phyloP scores from a whole-genome alignment of 2,888 invertebrate genomes.

The Hemistola chrysoprasaria region DNA sequence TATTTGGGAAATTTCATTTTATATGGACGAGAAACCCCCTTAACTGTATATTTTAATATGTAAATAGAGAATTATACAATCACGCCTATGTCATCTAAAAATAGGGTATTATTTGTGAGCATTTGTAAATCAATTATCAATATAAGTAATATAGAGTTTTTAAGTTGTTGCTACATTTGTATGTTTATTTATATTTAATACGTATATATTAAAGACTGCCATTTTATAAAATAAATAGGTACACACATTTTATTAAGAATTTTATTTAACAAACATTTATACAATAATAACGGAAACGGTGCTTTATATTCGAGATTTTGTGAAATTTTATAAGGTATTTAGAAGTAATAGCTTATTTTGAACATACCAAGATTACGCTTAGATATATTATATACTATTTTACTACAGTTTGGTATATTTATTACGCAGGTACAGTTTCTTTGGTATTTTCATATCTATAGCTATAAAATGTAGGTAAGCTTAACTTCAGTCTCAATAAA shows the following conservation, averaged over 20 bases:
- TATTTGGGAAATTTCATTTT: too few species aligned
- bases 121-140: conserved; percentile 15
- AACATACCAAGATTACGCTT: neutral
- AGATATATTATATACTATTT: too few species aligned
- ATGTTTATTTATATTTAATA: conserved; percentile 21
- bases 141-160: conserved; percentile 15
- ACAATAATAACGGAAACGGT: conserved; percentile 58
- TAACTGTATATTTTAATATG: too few species aligned
- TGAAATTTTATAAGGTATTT: conserved; percentile 39
- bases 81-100: too few species aligned
- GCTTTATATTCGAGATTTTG: conserved; percentile 58
- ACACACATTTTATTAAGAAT: conserved; percentile 45
- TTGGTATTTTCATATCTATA: conserved; percentile 21
- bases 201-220: conserved; percentile 47
- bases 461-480: conserved; percentile 13
- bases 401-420: neutral
- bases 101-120: conserved; percentile 10
- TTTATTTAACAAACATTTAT: conserved; percentile 73
- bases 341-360: conserved; percentile 18
- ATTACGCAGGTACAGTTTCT: conserved; percentile 6
- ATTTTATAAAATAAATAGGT: conserved; percentile 53
- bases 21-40: too few species aligned
- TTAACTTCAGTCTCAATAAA: conserved; percentile 53
- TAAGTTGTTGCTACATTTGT: conserved; percentile 27
- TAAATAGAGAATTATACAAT: too few species aligned